Evolutionary conservation across 2,888 invertebrate genomes (phyloP), one percentile per base, ranked within the genome.

Genomic region (Pachycephus smyrnensis): DNA sequence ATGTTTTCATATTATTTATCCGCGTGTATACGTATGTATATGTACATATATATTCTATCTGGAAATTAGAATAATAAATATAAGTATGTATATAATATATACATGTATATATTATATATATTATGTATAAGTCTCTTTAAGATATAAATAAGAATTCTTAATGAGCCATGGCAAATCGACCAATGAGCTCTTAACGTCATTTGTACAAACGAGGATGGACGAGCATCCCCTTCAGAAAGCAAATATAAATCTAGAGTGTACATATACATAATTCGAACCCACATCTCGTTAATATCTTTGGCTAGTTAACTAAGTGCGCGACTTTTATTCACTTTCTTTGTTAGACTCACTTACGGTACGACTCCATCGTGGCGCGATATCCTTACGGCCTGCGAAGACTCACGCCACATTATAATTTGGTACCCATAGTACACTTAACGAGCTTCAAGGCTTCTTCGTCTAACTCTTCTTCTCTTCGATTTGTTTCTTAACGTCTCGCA

Each of bases 211-310:
- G 35, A 71, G 37, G 69, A 30, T 12, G 76, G 73, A 73, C 79
- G 55, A 33, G 12, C 23, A 33, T 71, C 71, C 33, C 12, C 71
- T 71, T 12, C 32, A 71, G 33, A 71, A 71, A 31, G 71, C 33
- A 71, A 71, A 71, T 71, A 31, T 71, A 71, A 84, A 83, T 81
- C 77, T 80, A 83, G 78, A 77, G 76, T 80, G 79, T 84, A 84
- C 77, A 55, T 55, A 55, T 55, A 23, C 55, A 55, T 55, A 55
- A 55, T 55, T 55, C 55, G 23, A 55, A 55, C 55, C 71, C 71
- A 71, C 76, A 69, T 79, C 79, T 79, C 81, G 76, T 80, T 88
- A 85, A 85, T 84, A 84, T 88, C 89, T 89, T 89, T 88, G 89
- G 88, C 88, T 88, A 87, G 84, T 83, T 80, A 86, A 83, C 80